Conservation (phyloP, 2,113 vertebrate genomes). For the Gallinago jamesoni region DNA sequence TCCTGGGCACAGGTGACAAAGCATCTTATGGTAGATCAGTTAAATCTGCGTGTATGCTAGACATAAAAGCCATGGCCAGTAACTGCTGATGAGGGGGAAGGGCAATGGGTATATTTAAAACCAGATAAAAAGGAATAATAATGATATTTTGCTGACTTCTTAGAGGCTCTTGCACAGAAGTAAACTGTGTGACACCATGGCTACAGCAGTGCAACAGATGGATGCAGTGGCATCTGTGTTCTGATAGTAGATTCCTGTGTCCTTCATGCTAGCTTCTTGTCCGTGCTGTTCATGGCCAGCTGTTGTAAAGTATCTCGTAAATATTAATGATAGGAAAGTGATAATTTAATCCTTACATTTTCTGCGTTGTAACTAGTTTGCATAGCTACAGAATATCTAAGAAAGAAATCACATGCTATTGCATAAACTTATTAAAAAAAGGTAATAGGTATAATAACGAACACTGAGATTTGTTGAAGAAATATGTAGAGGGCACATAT, state of each 20-base stretch:
- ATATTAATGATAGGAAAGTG: neutral
- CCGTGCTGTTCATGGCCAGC: neutral
- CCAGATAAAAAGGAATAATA: too few species aligned
- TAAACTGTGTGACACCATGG: neutral
- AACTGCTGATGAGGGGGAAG: neutral
- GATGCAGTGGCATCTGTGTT: neutral
- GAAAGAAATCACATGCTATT: neutral
- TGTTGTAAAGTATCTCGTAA: neutral
- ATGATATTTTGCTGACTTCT: neutral
- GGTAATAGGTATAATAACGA: neutral
- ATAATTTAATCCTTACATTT: neutral
- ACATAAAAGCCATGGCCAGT: neutral
- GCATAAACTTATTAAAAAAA: neutral
- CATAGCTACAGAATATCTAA: neutral
- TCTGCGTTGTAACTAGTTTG: neutral
- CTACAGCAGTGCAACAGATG: neutral
- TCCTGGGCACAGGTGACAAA: neutral
- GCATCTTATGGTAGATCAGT: neutral
- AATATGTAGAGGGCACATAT: neutral
- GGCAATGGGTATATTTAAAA: neutral
- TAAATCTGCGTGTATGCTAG: neutral
- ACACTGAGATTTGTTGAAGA: neutral
- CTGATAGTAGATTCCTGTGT: neutral
- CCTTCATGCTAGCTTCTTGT: neutral
- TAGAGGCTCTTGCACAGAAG: neutral